These are phyloP conservation scores for Podabrus alpinus DNA, from an alignment of 2,888 invertebrate species.

Conservation along the genomic window DNA sequence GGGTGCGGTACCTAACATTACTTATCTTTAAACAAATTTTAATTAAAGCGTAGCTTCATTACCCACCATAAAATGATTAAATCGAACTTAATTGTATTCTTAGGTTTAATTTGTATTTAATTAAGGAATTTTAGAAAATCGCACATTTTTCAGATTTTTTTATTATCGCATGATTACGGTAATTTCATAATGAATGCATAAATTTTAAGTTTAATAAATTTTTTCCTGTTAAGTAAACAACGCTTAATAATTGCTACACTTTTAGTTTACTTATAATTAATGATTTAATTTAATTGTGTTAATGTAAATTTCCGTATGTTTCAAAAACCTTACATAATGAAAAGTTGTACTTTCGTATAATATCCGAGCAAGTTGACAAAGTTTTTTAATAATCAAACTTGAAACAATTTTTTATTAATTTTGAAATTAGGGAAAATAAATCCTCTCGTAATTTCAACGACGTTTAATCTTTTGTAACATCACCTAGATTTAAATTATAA, in stretches of 20 bases:
- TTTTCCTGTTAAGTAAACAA: background rate
- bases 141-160: background rate
- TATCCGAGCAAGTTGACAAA: background rate
- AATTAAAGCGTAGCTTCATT: background rate
- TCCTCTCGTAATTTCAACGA: background rate
- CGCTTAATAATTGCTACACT: background rate
- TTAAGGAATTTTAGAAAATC: background rate
- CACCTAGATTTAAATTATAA: background rate
- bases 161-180: background rate
- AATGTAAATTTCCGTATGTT: background rate
- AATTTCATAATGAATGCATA: background rate
- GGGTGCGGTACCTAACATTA: background rate
- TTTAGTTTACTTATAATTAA: background rate
- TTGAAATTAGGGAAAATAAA: background rate
- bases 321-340: background rate
- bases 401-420: background rate
- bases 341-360: background rate
- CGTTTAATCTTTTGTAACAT: background rate
- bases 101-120: background rate
- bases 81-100: background rate
- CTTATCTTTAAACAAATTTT: background rate
- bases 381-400: background rate
- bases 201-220: background rate
- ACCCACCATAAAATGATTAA: background rate
- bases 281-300: background rate